A percentile compares a stretch with the other conserved stretches of the same genome.
Conservation (phyloP, 2,113 vertebrate genomes). For the Todiramphus saurophagus region DNA sequence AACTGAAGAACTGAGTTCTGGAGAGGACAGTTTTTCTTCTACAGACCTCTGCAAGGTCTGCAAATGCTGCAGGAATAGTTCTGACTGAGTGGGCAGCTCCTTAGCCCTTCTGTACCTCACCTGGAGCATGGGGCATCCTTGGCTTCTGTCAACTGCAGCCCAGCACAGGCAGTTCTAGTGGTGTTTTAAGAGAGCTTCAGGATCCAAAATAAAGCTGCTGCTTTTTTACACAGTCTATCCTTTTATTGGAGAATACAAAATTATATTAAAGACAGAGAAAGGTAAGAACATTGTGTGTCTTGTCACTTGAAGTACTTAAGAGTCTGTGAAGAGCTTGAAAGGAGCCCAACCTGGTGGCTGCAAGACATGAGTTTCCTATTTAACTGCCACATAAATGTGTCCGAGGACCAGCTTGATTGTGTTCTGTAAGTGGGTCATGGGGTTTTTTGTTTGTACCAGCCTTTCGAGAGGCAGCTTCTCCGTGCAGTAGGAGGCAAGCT, state of each 20-base stretch:
- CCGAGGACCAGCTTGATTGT: neutral
- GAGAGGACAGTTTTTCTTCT: neutral
- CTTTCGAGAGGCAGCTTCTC: neutral
- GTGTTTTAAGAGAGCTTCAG: neutral
- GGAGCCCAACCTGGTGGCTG: neutral
- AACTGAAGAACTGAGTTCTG: neutral
- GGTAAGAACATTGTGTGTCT: rapidly evolving
- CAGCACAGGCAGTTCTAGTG: too few relatives aligned
- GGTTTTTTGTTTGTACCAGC: neutral
- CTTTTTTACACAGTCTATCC: neutral
- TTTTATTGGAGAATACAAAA: neutral
- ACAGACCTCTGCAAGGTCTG: neutral
- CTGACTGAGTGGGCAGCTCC: neutral
- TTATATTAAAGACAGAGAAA: neutral
- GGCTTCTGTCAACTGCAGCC: neutral
- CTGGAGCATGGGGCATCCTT: neutral
- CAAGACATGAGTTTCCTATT: neutral
- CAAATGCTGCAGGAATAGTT: neutral
- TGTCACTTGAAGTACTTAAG: neutral
- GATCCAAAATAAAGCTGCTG: neutral
- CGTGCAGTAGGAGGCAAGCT: neutral
- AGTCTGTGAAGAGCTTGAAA: neutral
- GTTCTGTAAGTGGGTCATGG: neutral
- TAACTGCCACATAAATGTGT: neutral
- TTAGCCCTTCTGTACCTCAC: neutral